phyloP scores from a whole-genome alignment of 2,797 vertebrate species.

The Channa striata region DNA sequence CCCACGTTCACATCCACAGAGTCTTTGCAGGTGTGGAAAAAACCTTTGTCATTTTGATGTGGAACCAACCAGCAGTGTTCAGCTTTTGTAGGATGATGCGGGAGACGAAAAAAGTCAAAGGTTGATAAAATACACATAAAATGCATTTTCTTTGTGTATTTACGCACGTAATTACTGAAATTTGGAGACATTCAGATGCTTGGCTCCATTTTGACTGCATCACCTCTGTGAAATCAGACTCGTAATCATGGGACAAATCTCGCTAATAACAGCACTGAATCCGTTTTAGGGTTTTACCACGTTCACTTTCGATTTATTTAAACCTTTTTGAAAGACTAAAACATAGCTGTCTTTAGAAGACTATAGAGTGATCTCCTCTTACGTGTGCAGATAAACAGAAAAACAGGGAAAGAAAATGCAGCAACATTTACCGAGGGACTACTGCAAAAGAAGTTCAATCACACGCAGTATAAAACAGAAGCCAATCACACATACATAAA shows the following conservation, averaged over 20 bases:
- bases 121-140: neutral
- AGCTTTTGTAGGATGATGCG: neutral
- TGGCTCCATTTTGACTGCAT: neutral
- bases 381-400: constrained; percentile 12
- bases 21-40: neutral
- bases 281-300: constrained; percentile 3
- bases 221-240: neutral
- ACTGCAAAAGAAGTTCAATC: constrained; percentile 30
- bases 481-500: constrained; percentile 21
- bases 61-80: neutral
- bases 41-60: neutral
- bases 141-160: neutral
- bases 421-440: constrained; percentile 8
- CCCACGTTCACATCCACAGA: neutral
- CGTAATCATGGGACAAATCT: neutral
- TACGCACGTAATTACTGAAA: neutral
- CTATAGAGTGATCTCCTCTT: neutral
- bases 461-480: constrained; percentile 33
- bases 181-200: neutral
- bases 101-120: constrained; percentile 10
- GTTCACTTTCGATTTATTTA: constrained; percentile 19
- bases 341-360: constrained; percentile 40
- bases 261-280: constrained; percentile 11
- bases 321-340: constrained; percentile 26
- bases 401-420: constrained; percentile 21